Evolutionary conservation across 2,113 vertebrate species (phyloP), one percentile per base, ranked within the genome.

Genomic region (Osmerus mordax): DNA sequence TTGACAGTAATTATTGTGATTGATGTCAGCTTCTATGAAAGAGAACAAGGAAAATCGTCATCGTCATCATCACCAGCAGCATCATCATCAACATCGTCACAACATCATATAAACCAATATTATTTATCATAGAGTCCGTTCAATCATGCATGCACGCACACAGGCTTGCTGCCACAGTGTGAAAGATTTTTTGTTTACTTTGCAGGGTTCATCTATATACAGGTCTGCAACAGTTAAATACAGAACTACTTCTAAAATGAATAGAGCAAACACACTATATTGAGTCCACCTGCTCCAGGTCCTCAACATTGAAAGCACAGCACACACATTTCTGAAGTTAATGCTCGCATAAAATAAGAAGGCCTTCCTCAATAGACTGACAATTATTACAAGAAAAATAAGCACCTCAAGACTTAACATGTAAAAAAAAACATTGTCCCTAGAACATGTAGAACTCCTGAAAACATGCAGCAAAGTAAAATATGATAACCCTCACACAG

Each of bases 1-100:
- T 15, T 72, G 69, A 71, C 75, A 77, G 69, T 72, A 67, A 77
- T 72, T 77, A 56, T 63, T 47, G 61, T 56, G 58, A 68, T 77
- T 54, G 62, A 19, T 41, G 23, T 67, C 52, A 56, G 23, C 8
- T 14, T 14, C 8, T 29, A 63, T 14, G 23, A 28, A 29, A n/a
- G n/a, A 56, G 16, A 15, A n/a, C n/a, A 54, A 54, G 12, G 53
- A 25, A 14, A 29, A 63, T 29, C 21, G 25, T 63, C 23, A 16
- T 25, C 25, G 28, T 28, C 8, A 13, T 29, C 28, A 63, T 15
- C 4, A 25, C 28, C 13, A 63, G 14, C 25, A 29, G 25, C 61
- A 16, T 63, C 19, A 32, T 63, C 12, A 32, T 29, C 61, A 13
- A 28, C 14, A 15, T 63, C 14, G 1, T 15, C 61, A 29, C 25